Percentiles rank a stretch among this genome's conserved stretches.
Evolutionary conservation across 2,113 vertebrate genomes (phyloP).

Genomic region (Pampusana beccarii): DNA sequence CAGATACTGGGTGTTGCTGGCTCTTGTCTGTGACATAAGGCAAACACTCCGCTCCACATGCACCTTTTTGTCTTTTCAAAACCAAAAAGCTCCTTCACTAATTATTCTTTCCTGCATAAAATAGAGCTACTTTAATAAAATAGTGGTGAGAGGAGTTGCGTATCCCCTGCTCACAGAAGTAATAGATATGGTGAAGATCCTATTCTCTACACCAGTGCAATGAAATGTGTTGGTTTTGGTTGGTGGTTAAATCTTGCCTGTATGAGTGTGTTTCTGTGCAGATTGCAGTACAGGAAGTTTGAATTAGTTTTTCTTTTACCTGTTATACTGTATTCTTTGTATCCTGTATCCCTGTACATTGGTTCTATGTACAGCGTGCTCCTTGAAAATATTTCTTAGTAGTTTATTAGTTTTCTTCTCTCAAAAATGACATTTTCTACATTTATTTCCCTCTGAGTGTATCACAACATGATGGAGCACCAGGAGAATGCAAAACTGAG

Average conservation of each 20-base stretch:
- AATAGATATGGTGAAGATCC: background rate
- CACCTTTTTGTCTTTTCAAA: background rate
- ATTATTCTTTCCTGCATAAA: background rate
- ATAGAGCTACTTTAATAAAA: background rate
- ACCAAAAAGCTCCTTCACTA: background rate
- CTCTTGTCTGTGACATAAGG: background rate
- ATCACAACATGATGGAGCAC: background rate
- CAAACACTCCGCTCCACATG: accelerated
- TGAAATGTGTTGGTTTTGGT: background rate
- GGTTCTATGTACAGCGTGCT: background rate
- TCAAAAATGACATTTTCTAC: background rate
- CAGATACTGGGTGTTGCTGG: background rate
- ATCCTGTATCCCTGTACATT: background rate
- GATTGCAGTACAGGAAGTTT: background rate
- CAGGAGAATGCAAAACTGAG: background rate
- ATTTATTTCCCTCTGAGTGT: background rate
- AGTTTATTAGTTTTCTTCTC: background rate
- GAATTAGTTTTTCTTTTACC: background rate
- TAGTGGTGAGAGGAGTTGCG: background rate
- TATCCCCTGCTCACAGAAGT: background rate
- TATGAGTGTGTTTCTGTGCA: background rate
- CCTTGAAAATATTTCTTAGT: background rate
- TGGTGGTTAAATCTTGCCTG: background rate
- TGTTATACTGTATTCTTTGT: background rate
- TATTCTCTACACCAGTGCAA: background rate